A percentile compares a stretch with the other conserved stretches of the same genome.
Conservation (phyloP, 2,797 vertebrate genomes). For the Coregonus sp. region DNA sequence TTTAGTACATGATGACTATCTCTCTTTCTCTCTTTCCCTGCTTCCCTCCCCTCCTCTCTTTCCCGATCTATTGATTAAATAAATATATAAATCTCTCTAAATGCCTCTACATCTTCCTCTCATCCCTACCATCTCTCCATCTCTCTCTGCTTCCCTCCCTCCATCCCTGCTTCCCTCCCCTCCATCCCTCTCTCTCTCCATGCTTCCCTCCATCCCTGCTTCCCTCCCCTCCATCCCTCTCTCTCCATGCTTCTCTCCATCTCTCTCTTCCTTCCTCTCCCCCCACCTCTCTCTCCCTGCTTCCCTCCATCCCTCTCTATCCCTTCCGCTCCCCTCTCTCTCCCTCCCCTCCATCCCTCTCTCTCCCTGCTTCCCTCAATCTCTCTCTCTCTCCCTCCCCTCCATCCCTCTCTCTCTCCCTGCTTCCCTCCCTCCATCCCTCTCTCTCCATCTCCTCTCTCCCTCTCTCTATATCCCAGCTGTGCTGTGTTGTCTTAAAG, state of each 20-base stretch:
- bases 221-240: constrained; percentile 20
- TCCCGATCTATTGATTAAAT: no score
- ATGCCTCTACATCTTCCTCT: no score
- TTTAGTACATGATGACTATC: constrained; percentile 52
- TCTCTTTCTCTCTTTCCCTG: no score
- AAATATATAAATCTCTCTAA: no score
- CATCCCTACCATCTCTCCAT: constrained; percentile 15
- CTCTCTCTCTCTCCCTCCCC: constrained; percentile 39
- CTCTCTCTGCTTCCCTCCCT: constrained; percentile 55
- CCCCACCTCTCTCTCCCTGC: constrained; percentile 43
- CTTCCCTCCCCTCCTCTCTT: no score
- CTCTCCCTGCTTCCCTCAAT: constrained; percentile 34
- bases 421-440: constrained; percentile 50
- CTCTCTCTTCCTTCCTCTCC: constrained; percentile 54
- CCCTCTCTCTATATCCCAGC: constrained; percentile 13
- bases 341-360: constrained; percentile 5
- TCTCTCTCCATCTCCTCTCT: constrained; percentile 25
- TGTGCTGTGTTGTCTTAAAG: constrained; percentile 33
- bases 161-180: constrained; percentile 20
- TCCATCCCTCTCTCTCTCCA: background rate
- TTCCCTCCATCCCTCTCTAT: constrained; percentile 25
- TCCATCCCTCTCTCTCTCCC: constrained; percentile 54
- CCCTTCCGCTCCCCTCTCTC: constrained; percentile 44
- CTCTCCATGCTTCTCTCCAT: constrained; percentile 7
- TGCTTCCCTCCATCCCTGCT: background rate